These are phyloP conservation scores for Spilosoma lubricipeda DNA, from an alignment of 2,888 invertebrate species.

Conservation along the genomic window DNA sequence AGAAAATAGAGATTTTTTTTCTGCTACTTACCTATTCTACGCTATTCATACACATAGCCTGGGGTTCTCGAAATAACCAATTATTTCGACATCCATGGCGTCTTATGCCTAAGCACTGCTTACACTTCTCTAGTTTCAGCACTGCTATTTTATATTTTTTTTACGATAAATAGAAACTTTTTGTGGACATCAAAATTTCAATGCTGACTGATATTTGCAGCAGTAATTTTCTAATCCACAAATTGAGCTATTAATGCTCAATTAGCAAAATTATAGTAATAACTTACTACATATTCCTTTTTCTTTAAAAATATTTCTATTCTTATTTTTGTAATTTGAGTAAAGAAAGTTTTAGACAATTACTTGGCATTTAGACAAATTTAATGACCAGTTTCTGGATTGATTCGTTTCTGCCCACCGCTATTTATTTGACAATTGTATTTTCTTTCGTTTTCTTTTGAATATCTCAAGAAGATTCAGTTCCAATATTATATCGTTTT, in stretches of 20 bases:
- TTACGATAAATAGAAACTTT: no score
- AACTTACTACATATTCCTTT: neutral
- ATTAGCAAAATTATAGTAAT: neutral
- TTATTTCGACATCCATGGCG: no score
- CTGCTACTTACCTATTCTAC: no score
- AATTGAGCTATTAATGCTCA: neutral
- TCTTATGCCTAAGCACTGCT: no score
- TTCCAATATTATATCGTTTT: no score
- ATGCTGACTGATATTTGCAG: no score
- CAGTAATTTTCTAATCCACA: neutral
- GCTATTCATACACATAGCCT: no score
- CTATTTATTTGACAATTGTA: neutral
- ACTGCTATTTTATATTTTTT: no score
- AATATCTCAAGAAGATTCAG: neutral
- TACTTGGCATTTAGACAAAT: neutral
- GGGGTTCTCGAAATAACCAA: no score
- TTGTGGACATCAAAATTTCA: no score
- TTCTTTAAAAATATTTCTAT: neutral
- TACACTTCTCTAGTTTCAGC: no score
- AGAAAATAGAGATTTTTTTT: no score
- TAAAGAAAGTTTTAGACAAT: neutral
- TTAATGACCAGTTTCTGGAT: neutral
- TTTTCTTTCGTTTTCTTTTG: neutral
- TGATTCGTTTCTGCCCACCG: neutral
- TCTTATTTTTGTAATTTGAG: neutral